Evolutionary conservation across 2,113 vertebrate genomes (phyloP).

Genomic region (Phaethornis superciliosus): DNA sequence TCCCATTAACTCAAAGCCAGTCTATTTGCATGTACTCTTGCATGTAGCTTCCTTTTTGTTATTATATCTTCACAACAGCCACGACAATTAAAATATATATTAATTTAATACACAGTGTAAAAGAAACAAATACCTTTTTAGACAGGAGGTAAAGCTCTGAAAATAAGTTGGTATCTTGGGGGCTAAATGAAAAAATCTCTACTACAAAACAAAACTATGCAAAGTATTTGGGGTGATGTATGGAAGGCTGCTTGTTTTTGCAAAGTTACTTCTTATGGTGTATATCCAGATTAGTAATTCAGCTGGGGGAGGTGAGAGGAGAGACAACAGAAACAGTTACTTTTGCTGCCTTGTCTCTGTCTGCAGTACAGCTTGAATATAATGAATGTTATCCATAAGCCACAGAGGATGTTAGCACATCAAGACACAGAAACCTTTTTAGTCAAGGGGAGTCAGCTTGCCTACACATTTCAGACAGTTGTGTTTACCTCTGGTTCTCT

Average conservation of each 20-base stretch:
- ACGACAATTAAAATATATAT: not conserved
- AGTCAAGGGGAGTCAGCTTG: not conserved
- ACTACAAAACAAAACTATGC: not conserved
- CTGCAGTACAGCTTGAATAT: not conserved
- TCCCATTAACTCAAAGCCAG: not conserved
- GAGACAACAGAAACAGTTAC: not conserved
- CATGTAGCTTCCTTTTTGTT: not conserved
- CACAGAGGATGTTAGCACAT: not conserved
- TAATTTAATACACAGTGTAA: not conserved
- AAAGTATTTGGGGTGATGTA: not conserved
- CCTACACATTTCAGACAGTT: accelerated
- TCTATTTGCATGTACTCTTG: not conserved
- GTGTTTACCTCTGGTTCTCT: not conserved
- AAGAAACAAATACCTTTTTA: not conserved
- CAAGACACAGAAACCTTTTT: not conserved
- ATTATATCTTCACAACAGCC: not conserved
- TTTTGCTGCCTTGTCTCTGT: not conserved
- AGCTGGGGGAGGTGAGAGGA: not conserved
- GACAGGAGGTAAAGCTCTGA: not conserved
- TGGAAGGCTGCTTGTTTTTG: not conserved
- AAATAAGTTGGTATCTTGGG: not conserved
- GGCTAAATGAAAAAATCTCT: not conserved
- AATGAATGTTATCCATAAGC: not conserved
- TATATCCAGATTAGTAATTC: not conserved
- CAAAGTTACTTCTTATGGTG: not conserved